Evolutionary conservation across 2,888 invertebrate genomes (phyloP).

Genomic region (Ametastegia equiseti): DNA sequence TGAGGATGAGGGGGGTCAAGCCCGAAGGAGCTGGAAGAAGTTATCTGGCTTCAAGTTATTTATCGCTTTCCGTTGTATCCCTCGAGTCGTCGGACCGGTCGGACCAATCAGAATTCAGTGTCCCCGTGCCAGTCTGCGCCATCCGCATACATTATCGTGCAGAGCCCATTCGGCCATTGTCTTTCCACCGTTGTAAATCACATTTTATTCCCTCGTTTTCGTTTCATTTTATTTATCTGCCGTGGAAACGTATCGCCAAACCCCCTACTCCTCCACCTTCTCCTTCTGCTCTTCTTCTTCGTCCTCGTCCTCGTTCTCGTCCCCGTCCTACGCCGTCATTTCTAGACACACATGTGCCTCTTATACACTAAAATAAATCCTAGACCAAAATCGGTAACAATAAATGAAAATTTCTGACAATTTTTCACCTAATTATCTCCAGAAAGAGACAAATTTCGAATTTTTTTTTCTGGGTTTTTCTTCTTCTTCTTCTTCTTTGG

Average conservation of each 20-base stretch:
- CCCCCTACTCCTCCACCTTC: not conserved
- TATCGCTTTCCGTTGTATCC: slow-evolving; percentile 65
- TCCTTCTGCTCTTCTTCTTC: not conserved
- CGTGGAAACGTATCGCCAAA: slow-evolving; percentile 53
- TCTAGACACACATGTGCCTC: not conserved
- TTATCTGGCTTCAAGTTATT: slow-evolving; percentile 60
- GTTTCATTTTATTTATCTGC: slow-evolving; percentile 74
- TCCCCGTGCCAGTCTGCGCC: slow-evolving; percentile 74
- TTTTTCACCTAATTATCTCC: no score
- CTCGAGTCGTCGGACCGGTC: slow-evolving; percentile 74
- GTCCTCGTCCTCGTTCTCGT: not conserved
- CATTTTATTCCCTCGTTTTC: slow-evolving; percentile 75
- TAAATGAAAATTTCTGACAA: no score
- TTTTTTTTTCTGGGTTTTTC: not conserved
- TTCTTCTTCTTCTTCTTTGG: not conserved
- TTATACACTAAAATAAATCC: not conserved
- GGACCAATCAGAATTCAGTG: slow-evolving; percentile 75
- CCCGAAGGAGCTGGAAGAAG: slow-evolving; percentile 59
- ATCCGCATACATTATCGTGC: slow-evolving; percentile 74
- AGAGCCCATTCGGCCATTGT: slow-evolving; percentile 71
- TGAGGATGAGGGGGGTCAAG: slow-evolving; percentile 6
- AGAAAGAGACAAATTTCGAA: not conserved
- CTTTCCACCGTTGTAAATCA: slow-evolving; percentile 75
- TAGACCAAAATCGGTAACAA: no score
- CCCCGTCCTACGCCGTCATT: slow-evolving; percentile 6